Conservation (phyloP, 1,140 invertebrate species). For the Aricia agestis region DNA sequence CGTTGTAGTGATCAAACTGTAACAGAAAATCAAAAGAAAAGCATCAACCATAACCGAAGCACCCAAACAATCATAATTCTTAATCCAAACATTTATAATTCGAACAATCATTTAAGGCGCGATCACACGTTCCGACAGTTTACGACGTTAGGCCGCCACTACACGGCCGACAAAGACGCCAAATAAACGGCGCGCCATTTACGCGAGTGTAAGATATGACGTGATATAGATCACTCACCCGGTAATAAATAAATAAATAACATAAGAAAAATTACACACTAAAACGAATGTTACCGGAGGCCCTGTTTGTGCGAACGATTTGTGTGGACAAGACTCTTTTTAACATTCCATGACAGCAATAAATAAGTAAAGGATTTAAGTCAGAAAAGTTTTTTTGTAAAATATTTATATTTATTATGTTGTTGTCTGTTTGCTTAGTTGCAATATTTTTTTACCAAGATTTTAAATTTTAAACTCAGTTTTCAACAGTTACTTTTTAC, state of each 20-base stretch:
- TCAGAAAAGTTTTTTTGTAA: no score
- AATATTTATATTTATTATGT: no score
- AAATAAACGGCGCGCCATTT: slow-evolving; percentile 70
- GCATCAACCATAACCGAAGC: no score
- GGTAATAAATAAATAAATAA: slow-evolving; percentile 76
- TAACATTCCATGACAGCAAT: no score
- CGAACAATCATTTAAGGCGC: background rate
- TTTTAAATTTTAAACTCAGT: no score
- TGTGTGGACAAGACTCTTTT: slow-evolving; percentile 41
- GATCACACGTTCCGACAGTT: background rate
- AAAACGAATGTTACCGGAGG: slow-evolving; percentile 74
- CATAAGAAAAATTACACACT: slow-evolving; percentile 74
- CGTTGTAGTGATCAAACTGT: no score
- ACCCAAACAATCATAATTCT: background rate
- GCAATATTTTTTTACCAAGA: no score
- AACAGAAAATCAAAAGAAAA: no score
- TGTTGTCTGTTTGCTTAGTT: no score
- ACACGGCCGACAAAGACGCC: slow-evolving; percentile 21
- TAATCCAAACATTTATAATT: background rate
- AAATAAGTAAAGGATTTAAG: no score
- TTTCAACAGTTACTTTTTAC: no score
- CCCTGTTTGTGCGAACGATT: slow-evolving; percentile 39
- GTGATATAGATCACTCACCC: slow-evolving; percentile 73
- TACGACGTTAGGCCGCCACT: slow-evolving; percentile 7
- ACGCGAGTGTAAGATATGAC: slow-evolving; percentile 75